Base-by-base conservation (phyloP, 1,140 invertebrate species). In the Ctenoplectra terminalis region DNA sequence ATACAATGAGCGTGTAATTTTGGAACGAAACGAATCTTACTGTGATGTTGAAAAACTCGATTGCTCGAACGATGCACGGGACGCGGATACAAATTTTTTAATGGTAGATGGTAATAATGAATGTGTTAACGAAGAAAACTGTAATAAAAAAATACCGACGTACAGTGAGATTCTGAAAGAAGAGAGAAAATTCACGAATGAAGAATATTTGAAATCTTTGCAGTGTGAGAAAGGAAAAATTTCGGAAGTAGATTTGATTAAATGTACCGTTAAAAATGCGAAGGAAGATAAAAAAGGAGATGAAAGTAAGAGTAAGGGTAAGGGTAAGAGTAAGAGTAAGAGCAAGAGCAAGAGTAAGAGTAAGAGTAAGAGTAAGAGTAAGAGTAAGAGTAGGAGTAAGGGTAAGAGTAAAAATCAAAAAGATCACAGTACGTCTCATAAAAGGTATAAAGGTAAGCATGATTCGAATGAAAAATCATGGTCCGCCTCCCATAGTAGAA, bases 191-290 rank as follows among this genome's bases (percentile, higher is more conserved):
- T 20, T 9, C 0, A 9, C 34, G 11, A 50, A 17, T 1, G 40
- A 80, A 9, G 58, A 79, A 31, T 6, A 2, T 50, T 61, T 9
- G 26, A 72, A 72, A 34, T 9, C 9, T 0, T 9, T 20, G 1
- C 43, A 9, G 4, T 23, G 11, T n/a, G 76, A 52, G 1, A 40
- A 50, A 58, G 43, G 9, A 5, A 60, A 29, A 23, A 23, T 48
- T 13, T 15, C 26, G 17, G 11, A 43, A n/a, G 20, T 29, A 90
- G 37, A 92, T 88, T 29, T 76, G 86, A 69, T 85, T 15, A 82
- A 84, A 72, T 40, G 9, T 75, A 72, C 23, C 11, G 40, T 72
- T 15, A 60, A 26, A 46, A 50, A 50, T 50, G 76, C 61, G 58
- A 70, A 84, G 40, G 83, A 74, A 69, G 29, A 80, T 8, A 86